A percentile compares a stretch with the other conserved stretches of the same genome.
Conservation (phyloP, 2,797 vertebrate species). For the Premnoplex brunnescens region DNA sequence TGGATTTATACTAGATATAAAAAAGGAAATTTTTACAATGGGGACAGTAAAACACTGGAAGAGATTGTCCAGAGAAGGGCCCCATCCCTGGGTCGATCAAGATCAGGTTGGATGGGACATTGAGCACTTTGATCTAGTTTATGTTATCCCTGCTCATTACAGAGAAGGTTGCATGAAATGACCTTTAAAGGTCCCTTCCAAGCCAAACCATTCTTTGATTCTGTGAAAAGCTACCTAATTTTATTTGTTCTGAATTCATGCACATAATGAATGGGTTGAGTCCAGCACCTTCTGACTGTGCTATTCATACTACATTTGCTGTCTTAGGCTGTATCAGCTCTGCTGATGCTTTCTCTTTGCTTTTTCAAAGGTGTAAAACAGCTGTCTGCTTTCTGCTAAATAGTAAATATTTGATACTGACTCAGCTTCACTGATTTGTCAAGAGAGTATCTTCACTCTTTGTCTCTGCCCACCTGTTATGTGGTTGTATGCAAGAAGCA, state of each 20-base stretch:
- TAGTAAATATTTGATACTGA: neutral
- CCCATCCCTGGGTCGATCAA: neutral
- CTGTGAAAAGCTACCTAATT: neutral
- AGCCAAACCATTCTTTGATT: neutral
- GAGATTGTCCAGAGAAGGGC: neutral
- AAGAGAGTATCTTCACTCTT: neutral
- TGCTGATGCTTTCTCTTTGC: neutral
- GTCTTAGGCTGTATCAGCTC: neutral
- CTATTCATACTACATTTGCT: neutral
- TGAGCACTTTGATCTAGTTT: neutral
- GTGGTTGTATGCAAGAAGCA: neutral
- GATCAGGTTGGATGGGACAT: neutral
- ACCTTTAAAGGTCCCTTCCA: neutral
- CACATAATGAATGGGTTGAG: neutral
- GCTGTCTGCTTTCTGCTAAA: neutral
- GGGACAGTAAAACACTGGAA: neutral
- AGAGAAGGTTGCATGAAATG: neutral
- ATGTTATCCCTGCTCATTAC: neutral
- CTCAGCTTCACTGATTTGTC: neutral
- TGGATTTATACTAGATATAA: neutral
- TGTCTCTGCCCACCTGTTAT: neutral
- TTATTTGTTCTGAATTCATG: neutral
- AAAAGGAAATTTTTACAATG: neutral
- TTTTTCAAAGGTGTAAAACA: neutral
- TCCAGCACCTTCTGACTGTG: neutral